Base-by-base conservation (phyloP, 2,888 invertebrate species). In the Lasius platythorax region DNA sequence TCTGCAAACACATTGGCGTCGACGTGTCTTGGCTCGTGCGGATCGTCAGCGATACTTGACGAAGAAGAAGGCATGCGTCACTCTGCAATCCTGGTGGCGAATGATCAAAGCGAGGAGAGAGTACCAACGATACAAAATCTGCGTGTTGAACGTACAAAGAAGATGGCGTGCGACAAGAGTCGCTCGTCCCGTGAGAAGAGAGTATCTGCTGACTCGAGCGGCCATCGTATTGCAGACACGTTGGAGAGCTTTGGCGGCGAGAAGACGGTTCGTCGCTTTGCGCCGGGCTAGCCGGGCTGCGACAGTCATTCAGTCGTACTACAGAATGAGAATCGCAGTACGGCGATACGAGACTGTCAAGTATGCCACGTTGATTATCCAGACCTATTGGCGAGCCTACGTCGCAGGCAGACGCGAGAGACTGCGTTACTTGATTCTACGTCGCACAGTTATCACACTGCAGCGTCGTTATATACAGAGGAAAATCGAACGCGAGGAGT, bases 161-260 rank as follows among this genome's bases (percentile, higher is more conserved):
- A 85, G 91, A 15, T 94, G 95, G 85, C 95, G 96, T 89, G 95
- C 95, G 0, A 92, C 92, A 53, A 82, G 92, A 37, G 40, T 93
- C 37, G 95, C 95, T 11, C 53, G 66, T n/a, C 18, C 1, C 3
- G 8, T 3, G 11, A 82, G n/a, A 43, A 72, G 30, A 37, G 40
- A 73, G 6, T 18, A 50, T 4, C 15, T 67, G 58, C n/a, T 46
- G 23, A 58, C 53, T 28, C 61, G 53, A 87, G 97, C 97, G 5
- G 97, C 96, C 15, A 95, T 96, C 91, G 97, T 96, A 91, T 97
- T 97, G 91, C 97, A 97, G 96, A 96, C 95, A 30, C n/a, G 67
- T n/a, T 96, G 96, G 96, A 94, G 94, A 89, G 11, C 93, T 94
- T 86, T 90, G 81, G 61, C 87, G 93, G 33, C 93, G 95, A 37